phyloP scores from a whole-genome alignment of 2,888 invertebrate genomes.

The Tiphia femorata region DNA sequence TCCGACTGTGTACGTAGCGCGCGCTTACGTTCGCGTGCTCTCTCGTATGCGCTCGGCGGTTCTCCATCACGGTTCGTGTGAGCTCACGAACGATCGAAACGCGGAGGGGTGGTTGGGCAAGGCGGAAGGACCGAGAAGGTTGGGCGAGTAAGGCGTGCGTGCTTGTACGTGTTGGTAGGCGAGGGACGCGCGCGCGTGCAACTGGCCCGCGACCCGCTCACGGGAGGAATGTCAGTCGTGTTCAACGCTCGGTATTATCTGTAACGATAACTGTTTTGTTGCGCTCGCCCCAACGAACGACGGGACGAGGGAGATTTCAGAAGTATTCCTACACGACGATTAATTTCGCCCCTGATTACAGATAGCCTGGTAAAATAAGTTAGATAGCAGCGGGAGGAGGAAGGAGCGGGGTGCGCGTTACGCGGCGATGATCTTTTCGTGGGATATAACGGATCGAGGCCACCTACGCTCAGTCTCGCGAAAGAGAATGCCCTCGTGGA shows the following conservation, averaged over 20 bases:
- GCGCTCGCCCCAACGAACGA: conserved; percentile 4
- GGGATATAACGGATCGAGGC: not conserved
- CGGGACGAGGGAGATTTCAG: conserved; percentile 17
- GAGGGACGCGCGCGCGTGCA: conserved; percentile 12
- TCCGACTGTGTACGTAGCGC: conserved; percentile 14
- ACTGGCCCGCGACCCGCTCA: conserved; percentile 29
- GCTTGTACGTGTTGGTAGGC: not conserved
- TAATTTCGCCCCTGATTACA: conserved; percentile 30
- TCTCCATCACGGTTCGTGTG: conserved; percentile 6
- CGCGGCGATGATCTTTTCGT: not conserved
- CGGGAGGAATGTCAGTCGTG: conserved; percentile 37
- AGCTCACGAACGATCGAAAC: conserved; percentile 3
- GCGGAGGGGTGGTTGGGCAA: too few species aligned
- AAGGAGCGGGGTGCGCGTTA: not conserved
- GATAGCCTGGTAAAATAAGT: conserved; percentile 25
- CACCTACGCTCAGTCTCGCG: too few species aligned
- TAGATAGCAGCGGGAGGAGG: conserved; percentile 10
- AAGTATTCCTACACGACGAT: conserved; percentile 30
- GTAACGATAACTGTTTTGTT: conserved; percentile 35
- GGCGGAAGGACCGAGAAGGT: too few species aligned
- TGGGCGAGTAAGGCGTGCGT: not conserved
- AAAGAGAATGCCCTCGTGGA: too few species aligned
- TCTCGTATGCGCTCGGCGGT: not conserved
- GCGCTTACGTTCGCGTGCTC: not conserved
- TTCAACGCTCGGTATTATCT: conserved; percentile 16